Conservation (phyloP, 2,113 vertebrate genomes). For the Lota lota region DNA sequence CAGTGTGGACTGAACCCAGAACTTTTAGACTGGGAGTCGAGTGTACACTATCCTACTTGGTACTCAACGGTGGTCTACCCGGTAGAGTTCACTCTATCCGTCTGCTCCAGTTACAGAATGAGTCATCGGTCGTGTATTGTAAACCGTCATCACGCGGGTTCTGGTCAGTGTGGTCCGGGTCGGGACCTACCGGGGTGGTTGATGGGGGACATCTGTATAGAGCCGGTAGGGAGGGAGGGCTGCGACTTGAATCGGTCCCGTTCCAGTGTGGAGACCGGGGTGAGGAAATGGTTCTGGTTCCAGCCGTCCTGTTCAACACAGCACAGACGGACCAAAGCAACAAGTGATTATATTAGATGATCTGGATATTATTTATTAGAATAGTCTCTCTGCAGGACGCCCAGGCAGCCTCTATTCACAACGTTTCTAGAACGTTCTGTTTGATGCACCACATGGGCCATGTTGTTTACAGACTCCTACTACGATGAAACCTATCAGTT, state of each 20-base stretch:
- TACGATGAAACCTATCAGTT: too few relatives aligned
- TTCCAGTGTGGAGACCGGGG: conserved; percentile 92
- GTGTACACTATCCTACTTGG: too few relatives aligned
- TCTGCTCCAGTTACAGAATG: background rate
- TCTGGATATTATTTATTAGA: background rate
- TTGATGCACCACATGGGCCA: too few relatives aligned
- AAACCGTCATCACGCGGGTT: too few relatives aligned
- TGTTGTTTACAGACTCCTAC: too few relatives aligned
- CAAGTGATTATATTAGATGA: conserved; percentile 3
- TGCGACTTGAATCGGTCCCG: conserved; percentile 94
- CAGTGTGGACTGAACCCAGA: too few relatives aligned
- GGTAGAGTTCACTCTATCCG: background rate
- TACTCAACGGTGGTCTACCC: too few relatives aligned
- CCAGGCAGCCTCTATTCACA: too few relatives aligned
- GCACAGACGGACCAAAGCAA: conserved; percentile 13
- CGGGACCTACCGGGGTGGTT: conserved; percentile 84
- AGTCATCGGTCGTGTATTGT: too few relatives aligned
- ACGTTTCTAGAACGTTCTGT: too few relatives aligned
- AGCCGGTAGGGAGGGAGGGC: conserved; percentile 85
- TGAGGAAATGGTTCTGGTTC: conserved; percentile 99
- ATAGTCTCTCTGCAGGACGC: background rate
- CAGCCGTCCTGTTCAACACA: conserved; percentile 84
- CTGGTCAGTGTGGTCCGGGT: too few relatives aligned
- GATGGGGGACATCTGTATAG: conserved; percentile 92
- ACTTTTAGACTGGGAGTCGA: too few relatives aligned